Evolutionary conservation across 2,113 vertebrate genomes (phyloP), one percentile per base, ranked within the genome.

Genomic region (Haemorhous mexicanus): DNA sequence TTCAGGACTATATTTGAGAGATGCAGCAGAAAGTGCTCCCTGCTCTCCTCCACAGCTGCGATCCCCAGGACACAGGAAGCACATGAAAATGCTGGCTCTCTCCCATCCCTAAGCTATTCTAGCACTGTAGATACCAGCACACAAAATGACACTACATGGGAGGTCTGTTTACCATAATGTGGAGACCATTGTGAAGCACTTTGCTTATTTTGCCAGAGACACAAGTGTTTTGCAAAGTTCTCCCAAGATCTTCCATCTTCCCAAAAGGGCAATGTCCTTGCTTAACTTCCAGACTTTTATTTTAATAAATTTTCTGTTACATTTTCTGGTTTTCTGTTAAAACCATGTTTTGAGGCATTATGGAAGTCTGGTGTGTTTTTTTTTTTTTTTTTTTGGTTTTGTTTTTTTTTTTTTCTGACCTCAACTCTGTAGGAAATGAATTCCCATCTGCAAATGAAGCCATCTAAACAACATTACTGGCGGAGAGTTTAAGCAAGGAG

Each of bases 1-100:
- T 96, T 95, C 96, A 93, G 75, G 37, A 49, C 84, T 85, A 50
- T 94, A 91, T 97, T 94, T 89, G 94, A 94, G 87, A 79, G 85
- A 84, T 14, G 59, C 84, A 85, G 12, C 35, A 30, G 75, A 92
- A 93, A 93, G 84, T n/a, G 77, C 2, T 2, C 55, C 52, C 62
- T 69, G 66, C 82, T 91, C 55, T 75, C 47, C 80, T 90, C 73
- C 78, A 32, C 77, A 90, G 91, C 88, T 95, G 92, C 1, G 1
- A 91, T 95, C 87, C 83, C n/a, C 43, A 55, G 89, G 89, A 44
- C 0, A 10, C 90, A 76, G 95, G 80, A 93, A 96, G 81, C 7
- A 0, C 3, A 3, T 46, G 80, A 70, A 84, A 90, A 83, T 76
- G 27, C 69, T 93, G 80, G 79, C 13, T 0, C 27, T 74, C 64